Conservation (phyloP, 2,113 vertebrate species). For the Paratilapia polleni region DNA sequence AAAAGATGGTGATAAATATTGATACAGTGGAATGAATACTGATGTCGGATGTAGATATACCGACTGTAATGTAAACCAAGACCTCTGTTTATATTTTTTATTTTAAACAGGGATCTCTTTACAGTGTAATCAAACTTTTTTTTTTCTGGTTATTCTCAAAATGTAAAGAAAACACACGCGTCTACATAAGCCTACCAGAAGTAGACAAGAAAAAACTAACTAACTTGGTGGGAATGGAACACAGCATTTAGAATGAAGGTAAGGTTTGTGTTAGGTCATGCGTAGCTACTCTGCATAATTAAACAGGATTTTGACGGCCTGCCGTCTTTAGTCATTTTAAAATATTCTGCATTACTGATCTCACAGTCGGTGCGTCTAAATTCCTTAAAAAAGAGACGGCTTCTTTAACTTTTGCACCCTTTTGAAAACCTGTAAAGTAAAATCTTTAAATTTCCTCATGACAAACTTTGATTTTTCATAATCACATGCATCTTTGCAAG, state of each 20-base stretch:
- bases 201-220: neutral
- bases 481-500: neutral
- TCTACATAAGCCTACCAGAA: neutral
- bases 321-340: neutral
- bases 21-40: constrained; percentile 1
- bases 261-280: neutral
- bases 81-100: neutral
- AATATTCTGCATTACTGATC: neutral
- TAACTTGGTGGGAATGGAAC: neutral
- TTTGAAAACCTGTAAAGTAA: neutral
- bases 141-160: neutral
- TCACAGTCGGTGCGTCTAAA: neutral
- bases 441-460: neutral
- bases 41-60: neutral
- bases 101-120: neutral
- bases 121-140: neutral
- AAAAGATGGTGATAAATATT: constrained; percentile 11
- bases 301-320: neutral
- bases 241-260: neutral
- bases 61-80: neutral
- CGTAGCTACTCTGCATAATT: neutral
- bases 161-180: neutral
- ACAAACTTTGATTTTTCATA: neutral
- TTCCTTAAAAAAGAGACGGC: neutral
- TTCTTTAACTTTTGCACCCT: neutral